Evolutionary conservation across 1,140 invertebrate species (phyloP), one percentile per base, ranked within the genome.

Genomic region (Anagrus nilaparvatae): DNA sequence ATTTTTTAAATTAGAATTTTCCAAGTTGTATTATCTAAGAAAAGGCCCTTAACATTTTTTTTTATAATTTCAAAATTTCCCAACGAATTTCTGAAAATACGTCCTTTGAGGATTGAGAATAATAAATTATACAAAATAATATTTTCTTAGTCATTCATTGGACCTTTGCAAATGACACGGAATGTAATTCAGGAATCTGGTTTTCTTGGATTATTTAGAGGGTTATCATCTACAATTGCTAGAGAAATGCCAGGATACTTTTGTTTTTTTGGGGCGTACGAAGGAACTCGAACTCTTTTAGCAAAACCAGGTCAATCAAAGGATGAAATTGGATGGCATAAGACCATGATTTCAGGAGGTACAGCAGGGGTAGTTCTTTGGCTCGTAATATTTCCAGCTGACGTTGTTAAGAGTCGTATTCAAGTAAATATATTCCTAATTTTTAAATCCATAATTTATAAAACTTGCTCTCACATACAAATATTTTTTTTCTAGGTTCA

Each of bases 171-270:
- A 33, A 60, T 96, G 12, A 88, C 86, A 4, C 75, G 72, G 53
- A 73, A 88, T 54, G 94, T 97, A 55, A 67, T 87, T 46, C 61
- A 45, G 24, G 54, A 69, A 31, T 76, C 82, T 59, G 95, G 96
- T 9, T 63, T 92, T 41, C 67, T 63, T 41, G 94, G 94, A n/a
- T 69, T 99, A 34, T 98, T 90, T 60, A 76, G 80, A 50, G 96
- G 96, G 5, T 69, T 99, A 6, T 79, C 81, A 0, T 84, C 94
- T 1, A 99, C 96, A 1, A 82, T 99, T 53, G 81, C 83, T 44
- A 73, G 96, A 53, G 96, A 99, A 74, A 96, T 98, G 87, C 95
- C 95, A 0, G 95, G 96, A 6, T 99, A 99, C 69, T 98, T 98
- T 61, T 94, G 91, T 62, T 99, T 99, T 59, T 89, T 99, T 70